Percentiles rank a stretch among this genome's conserved stretches.
Conservation (phyloP, 2,797 vertebrate species). For the Crocidura indochinensis region DNA sequence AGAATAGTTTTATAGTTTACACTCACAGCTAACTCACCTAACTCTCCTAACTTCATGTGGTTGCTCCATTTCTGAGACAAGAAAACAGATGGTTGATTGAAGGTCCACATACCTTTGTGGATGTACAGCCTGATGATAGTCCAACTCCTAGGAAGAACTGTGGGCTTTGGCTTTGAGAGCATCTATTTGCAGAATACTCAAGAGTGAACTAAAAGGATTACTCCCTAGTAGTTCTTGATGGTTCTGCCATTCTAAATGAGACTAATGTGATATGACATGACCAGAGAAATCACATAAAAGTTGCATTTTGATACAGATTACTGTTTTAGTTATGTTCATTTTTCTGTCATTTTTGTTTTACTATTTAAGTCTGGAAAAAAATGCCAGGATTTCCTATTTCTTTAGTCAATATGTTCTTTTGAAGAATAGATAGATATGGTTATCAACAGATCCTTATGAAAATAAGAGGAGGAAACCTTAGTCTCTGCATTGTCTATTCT, state of each 20-base stretch:
- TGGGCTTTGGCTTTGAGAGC: neutral
- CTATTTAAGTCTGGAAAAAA: constrained; percentile 93
- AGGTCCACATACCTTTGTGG: neutral
- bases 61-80: neutral
- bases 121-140: neutral
- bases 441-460: constrained; percentile 91
- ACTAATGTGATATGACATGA: constrained; percentile 90
- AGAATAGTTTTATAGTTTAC: neutral
- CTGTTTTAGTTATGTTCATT: constrained; percentile 91
- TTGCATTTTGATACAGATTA: constrained; percentile 91
- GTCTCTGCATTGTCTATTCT: constrained; percentile 90
- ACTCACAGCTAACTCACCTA: accelerated
- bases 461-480: constrained; percentile 89
- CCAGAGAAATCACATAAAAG: constrained; percentile 90
- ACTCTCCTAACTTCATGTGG: neutral
- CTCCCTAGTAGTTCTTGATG: neutral
- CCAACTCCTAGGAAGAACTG: neutral
- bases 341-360: constrained; percentile 92
- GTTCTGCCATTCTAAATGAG: constrained; percentile 91
- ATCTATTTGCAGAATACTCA: neutral
- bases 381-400: constrained; percentile 93
- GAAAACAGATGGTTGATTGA: neutral
- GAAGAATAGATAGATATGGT: constrained; percentile 88
- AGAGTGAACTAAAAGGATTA: neutral
- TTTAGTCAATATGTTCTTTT: constrained; percentile 93